Conservation (phyloP, 2,113 vertebrate species). For the Acanthochromis polyacanthus region DNA sequence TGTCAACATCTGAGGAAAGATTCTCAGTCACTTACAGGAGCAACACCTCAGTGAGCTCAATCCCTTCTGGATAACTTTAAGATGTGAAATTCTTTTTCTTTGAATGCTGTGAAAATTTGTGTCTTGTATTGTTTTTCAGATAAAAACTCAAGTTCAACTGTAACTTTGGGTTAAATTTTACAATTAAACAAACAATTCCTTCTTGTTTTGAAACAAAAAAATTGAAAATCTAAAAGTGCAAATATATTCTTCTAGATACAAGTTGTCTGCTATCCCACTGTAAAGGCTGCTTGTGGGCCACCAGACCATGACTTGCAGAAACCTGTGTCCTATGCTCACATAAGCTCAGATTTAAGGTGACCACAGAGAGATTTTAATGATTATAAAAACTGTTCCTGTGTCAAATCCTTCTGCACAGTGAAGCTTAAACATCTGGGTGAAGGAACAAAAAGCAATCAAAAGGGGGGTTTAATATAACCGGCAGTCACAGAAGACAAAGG, state of each 20-base stretch:
- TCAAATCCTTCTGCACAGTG: neutral
- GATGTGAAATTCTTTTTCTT: neutral
- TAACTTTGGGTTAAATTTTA: neutral
- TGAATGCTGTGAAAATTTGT: neutral
- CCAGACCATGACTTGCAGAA: too few species aligned
- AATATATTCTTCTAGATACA: neutral
- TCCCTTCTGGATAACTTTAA: neutral
- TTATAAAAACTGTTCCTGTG: neutral
- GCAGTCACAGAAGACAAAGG: neutral
- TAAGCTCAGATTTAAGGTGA: neutral
- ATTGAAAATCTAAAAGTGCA: neutral
- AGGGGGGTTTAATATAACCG: slow-evolving; percentile 3
- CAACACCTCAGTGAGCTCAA: neutral
- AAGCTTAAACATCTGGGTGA: neutral
- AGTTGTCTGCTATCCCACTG: neutral
- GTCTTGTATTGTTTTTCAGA: too few species aligned
- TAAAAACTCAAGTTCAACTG: neutral
- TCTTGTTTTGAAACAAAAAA: neutral
- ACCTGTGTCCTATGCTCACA: neutral
- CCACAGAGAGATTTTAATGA: too few species aligned
- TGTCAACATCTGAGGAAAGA: neutral
- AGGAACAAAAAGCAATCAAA: neutral
- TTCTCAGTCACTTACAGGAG: neutral
- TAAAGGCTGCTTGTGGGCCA: too few species aligned
- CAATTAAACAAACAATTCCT: neutral